A percentile compares a stretch with the other conserved stretches of the same genome.
Conservation (phyloP, 2,113 vertebrate species). For the Microcebus jonahi region DNA sequence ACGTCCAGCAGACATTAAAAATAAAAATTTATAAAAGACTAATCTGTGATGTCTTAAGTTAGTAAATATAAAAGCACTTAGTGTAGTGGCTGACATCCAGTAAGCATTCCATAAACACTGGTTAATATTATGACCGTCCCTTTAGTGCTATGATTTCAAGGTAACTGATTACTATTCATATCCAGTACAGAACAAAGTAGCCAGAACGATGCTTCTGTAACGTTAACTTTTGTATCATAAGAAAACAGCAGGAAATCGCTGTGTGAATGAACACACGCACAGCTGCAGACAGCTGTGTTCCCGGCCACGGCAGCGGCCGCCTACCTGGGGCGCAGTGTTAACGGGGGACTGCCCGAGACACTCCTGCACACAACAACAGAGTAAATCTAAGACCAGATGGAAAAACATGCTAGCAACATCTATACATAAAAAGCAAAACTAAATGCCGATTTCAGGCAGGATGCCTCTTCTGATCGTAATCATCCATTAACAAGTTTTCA, state of each 20-base stretch:
- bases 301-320: not conserved
- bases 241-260: not conserved
- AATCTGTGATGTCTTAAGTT: not conserved
- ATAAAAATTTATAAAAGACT: not conserved
- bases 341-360: not conserved
- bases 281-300: not conserved
- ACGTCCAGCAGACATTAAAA: not conserved
- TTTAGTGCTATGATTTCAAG: not conserved
- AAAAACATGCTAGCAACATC: not conserved
- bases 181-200: not conserved
- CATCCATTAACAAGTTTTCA: not conserved
- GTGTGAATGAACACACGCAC: not conserved
- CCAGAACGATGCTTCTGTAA: not conserved
- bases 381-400: not conserved
- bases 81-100: not conserved
- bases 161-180: not conserved
- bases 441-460: not conserved
- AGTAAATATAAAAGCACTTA: not conserved
- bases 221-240: not conserved
- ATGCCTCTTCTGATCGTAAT: not conserved
- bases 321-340: not conserved
- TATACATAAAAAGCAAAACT: not conserved
- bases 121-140: not conserved
- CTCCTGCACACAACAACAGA: not conserved
- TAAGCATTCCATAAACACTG: not conserved